A percentile compares a stretch with the other conserved stretches of the same genome.
These are phyloP conservation scores for Todiramphus chloris DNA, from an alignment of 2,113 vertebrate species.

Conservation along the genomic window DNA sequence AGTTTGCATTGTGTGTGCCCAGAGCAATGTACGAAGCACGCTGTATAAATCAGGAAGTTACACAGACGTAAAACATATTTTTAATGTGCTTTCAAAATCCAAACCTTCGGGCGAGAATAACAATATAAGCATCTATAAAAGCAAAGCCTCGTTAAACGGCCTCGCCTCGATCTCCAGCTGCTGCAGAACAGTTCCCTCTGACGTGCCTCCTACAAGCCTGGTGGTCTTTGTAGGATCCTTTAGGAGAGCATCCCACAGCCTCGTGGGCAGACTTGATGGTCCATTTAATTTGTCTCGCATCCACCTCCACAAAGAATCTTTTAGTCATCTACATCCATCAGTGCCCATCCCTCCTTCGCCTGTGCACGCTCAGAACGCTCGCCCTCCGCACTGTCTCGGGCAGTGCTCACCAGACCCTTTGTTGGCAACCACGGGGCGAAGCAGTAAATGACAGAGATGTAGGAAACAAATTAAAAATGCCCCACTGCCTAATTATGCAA, in stretches of 20 bases:
- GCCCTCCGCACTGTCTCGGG: not conserved
- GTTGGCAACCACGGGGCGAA: not conserved
- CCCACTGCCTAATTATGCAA: not conserved
- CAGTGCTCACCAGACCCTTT: not conserved
- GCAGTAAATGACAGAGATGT: not conserved
- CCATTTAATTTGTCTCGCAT: not conserved
- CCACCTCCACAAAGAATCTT: not conserved
- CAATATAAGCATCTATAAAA: not conserved
- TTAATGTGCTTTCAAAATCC: slow-evolving; percentile 3
- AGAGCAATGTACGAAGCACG: not conserved
- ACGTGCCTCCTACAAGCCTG: not conserved
- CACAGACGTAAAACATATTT: slow-evolving; percentile 24
- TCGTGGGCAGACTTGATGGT: not conserved
- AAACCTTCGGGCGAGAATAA: slow-evolving; percentile 33
- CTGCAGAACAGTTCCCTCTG: not conserved
- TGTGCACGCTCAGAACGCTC: not conserved
- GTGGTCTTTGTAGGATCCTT: not conserved
- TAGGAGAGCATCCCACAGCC: not conserved
- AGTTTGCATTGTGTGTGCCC: not conserved
- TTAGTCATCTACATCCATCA: not conserved
- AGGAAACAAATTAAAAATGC: not conserved
- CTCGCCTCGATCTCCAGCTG: not conserved
- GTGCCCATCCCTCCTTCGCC: not conserved
- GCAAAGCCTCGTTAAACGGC: not conserved
- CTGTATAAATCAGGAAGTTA: slow-evolving; percentile 20